Conservation (phyloP, 1,140 invertebrate genomes). For the Eriocheir sinensis region DNA sequence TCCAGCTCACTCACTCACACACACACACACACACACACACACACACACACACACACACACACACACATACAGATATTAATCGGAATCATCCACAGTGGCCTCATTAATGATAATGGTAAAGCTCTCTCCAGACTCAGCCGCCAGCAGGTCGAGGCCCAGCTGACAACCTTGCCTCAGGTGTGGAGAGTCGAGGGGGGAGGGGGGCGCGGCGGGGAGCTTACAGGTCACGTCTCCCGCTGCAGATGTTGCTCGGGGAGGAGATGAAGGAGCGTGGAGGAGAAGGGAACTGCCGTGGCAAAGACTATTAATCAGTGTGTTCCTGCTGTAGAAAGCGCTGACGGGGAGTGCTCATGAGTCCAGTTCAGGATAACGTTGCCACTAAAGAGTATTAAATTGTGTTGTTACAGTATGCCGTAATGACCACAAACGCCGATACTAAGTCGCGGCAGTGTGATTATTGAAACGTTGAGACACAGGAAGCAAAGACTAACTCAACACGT, state of each 20-base stretch:
- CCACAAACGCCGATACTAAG: too few species aligned
- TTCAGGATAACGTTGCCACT: neutral
- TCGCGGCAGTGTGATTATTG: too few species aligned
- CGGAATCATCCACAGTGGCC: conserved; percentile 9
- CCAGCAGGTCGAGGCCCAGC: neutral
- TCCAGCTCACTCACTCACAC: too few species aligned
- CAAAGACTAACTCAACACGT: too few species aligned
- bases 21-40: conserved; percentile 60
- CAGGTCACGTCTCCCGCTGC: conserved; percentile 9
- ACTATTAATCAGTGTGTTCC: conserved; percentile 15
- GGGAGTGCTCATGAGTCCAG: neutral
- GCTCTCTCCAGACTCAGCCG: conserved; percentile 9
- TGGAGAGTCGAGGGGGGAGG: neutral
- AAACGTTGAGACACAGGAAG: too few species aligned
- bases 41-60: conserved; percentile 59
- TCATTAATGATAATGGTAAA: conserved; percentile 13
- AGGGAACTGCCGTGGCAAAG: neutral
- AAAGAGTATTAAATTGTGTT: too few species aligned
- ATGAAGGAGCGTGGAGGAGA: neutral
- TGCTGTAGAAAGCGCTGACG: neutral
- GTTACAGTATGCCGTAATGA: too few species aligned
- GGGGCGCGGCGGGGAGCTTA: neutral
- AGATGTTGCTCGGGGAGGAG: neutral
- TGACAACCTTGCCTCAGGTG: neutral
- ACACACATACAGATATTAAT: conserved; percentile 27